Evolutionary conservation across 2,113 vertebrate species (phyloP).

Genomic region (Eolophus roseicapilla): DNA sequence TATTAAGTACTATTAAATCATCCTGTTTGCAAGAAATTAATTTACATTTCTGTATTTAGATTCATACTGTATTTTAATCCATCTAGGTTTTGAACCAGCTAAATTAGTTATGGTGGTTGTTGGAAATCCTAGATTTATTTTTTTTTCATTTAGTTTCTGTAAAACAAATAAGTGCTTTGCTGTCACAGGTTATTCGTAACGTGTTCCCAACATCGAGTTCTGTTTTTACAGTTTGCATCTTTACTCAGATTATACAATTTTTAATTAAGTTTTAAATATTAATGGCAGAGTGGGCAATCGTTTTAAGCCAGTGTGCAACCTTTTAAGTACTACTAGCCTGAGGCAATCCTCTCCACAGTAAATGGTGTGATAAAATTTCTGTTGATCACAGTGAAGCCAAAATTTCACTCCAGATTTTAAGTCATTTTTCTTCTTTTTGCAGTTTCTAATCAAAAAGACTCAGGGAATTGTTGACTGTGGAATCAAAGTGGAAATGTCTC

Average conservation of each 20-base stretch:
- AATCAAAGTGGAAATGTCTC: not conserved
- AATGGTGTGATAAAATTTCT: not conserved
- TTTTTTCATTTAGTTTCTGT: not conserved
- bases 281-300: not conserved
- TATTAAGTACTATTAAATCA: not conserved
- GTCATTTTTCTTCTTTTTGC: not conserved
- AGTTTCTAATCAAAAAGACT: not conserved
- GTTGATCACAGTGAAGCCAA: not conserved
- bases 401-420: not conserved
- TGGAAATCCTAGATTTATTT: not conserved
- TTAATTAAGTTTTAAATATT: not conserved
- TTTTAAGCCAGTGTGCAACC: not conserved
- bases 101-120: not conserved
- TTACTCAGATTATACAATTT: not conserved
- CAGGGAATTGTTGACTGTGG: not conserved
- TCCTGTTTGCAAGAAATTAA: not conserved
- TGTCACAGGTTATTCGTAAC: not conserved
- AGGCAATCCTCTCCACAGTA: not conserved
- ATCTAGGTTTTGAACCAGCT: not conserved
- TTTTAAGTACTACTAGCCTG: not conserved
- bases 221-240: not conserved
- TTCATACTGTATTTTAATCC: not conserved
- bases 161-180: not conserved
- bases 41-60: slow-evolving; percentile 8
- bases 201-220: not conserved